phyloP scores from a whole-genome alignment of 1,140 invertebrate species.

The Rhagoletis zephyria region DNA sequence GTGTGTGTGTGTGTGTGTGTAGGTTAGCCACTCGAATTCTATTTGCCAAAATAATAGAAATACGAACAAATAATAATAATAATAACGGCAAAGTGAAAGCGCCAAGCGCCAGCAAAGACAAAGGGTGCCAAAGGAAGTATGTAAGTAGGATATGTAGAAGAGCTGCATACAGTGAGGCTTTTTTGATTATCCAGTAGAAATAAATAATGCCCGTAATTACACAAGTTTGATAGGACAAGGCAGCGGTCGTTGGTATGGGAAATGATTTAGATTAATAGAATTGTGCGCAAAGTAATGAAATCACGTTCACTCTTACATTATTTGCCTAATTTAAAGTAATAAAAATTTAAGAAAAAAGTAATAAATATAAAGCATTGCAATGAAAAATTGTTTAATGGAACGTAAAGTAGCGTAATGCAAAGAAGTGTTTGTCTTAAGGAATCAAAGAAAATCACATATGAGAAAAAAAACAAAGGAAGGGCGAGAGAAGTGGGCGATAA shows the following conservation, averaged over 20 bases:
- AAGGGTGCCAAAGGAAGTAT: not conserved
- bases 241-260: not conserved
- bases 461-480: too few relatives aligned
- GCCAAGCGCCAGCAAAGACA: not conserved
- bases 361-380: too few relatives aligned
- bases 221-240: not conserved
- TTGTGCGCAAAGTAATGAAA: not conserved
- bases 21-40: conserved; percentile 19
- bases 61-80: conserved; percentile 31
- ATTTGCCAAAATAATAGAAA: conserved; percentile 9
- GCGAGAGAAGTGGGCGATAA: too few relatives aligned
- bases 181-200: not conserved
- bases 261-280: conserved; percentile 37
- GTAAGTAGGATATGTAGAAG: not conserved
- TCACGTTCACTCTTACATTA: not conserved
- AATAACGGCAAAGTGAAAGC: conserved; percentile 16
- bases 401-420: too few relatives aligned
- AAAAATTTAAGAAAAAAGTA: too few relatives aligned
- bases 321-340: too few relatives aligned
- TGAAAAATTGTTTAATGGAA: too few relatives aligned
- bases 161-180: conserved; percentile 29
- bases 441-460: too few relatives aligned
- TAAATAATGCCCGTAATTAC: conserved; percentile 28
- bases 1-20: not conserved
- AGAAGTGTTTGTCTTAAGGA: too few relatives aligned